Evolutionary conservation across 2,888 invertebrate species (phyloP).

Genomic region (Drosophila nr. perissopoda): DNA sequence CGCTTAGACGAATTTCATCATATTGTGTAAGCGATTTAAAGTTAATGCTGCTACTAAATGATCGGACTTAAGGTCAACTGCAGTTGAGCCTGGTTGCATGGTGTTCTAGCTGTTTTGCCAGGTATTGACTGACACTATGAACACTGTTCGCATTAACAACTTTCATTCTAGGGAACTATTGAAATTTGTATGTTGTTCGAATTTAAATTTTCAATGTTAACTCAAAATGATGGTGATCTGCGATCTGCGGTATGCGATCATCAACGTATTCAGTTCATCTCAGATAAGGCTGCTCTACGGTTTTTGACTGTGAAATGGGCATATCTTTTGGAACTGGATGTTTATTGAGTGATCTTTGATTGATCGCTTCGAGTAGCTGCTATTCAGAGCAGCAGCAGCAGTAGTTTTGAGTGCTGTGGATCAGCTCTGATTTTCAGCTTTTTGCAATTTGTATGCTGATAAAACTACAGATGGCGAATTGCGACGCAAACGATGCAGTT

Average conservation of each 20-base stretch:
- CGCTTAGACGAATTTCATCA: slow-evolving; percentile 28
- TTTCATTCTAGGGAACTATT: not conserved
- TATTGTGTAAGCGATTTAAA: slow-evolving; percentile 9
- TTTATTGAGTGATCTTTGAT: not conserved
- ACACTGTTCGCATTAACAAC: not conserved
- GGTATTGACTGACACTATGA: not conserved
- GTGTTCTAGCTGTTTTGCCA: not conserved
- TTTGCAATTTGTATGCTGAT: slow-evolving; percentile 29
- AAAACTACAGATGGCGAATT: slow-evolving; percentile 44
- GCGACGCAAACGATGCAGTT: slow-evolving; percentile 51
- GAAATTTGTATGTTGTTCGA: not conserved
- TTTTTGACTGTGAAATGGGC: not conserved
- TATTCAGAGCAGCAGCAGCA: not conserved
- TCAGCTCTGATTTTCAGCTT: slow-evolving; percentile 5
- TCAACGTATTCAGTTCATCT: not conserved
- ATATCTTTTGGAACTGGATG: not conserved
- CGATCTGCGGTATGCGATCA: not conserved
- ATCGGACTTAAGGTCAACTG: not conserved
- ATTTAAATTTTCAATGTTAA: not conserved
- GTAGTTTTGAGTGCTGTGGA: not conserved
- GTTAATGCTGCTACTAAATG: not conserved
- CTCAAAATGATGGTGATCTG: not conserved
- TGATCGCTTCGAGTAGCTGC: not conserved
- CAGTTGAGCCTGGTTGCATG: not conserved
- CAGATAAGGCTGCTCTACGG: not conserved